Conservation (phyloP, 2,888 invertebrate species). For the Pseudanteris insignis region DNA sequence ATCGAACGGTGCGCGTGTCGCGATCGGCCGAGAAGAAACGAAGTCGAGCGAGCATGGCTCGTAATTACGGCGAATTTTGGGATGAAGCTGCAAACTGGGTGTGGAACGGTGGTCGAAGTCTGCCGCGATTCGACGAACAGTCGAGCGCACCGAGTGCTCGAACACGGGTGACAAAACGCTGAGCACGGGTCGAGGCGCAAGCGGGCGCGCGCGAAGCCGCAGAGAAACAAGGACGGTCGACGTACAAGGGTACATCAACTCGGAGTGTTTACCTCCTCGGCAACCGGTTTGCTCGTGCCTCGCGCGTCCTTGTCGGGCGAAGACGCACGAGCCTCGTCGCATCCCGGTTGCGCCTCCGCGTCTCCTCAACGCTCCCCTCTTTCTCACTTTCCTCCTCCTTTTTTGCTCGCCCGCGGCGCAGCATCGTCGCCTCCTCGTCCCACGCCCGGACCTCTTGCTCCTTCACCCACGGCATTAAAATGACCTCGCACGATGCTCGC, state of each 20-base stretch:
- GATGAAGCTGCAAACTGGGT: constrained; percentile 26
- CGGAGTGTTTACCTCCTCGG: constrained; percentile 63
- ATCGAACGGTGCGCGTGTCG: constrained; percentile 51
- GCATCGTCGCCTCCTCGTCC: constrained; percentile 26
- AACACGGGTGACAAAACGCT: constrained; percentile 35
- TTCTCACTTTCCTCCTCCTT: constrained; percentile 39
- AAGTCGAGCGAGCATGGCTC: constrained; percentile 26
- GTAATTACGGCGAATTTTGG: constrained; percentile 40
- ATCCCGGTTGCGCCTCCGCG: constrained; percentile 30
- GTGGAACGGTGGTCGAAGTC: constrained; percentile 17
- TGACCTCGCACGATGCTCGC: constrained; percentile 37
- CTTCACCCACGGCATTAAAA: constrained; percentile 40
- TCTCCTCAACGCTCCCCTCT: constrained; percentile 31
- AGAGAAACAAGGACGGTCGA: constrained; percentile 44
- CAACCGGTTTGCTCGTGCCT: constrained; percentile 56
- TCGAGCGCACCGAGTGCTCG: constrained; percentile 9
- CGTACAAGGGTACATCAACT: constrained; percentile 60
- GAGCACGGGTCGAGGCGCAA: constrained; percentile 22
- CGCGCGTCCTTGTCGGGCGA: constrained; percentile 21
- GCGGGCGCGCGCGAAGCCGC: constrained; percentile 27
- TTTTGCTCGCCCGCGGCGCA: constrained; percentile 34
- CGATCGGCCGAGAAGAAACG: constrained; percentile 35
- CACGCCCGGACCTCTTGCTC: constrained; percentile 25
- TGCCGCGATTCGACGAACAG: constrained; percentile 40
- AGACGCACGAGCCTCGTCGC: constrained; percentile 2